These are phyloP conservation scores for Augiades crinisus DNA, from an alignment of 2,888 invertebrate species.

Conservation along the genomic window DNA sequence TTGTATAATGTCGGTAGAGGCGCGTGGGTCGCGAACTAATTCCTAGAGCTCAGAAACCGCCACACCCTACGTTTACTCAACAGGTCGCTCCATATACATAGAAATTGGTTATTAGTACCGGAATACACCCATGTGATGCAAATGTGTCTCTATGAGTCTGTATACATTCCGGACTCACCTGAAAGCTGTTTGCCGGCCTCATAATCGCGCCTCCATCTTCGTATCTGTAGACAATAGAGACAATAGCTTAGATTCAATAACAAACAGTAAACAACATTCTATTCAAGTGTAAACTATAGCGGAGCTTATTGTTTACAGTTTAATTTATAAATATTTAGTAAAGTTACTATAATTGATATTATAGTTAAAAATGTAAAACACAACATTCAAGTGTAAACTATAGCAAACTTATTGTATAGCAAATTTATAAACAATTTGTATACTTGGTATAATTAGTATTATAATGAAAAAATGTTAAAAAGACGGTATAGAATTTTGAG, in stretches of 20 bases:
- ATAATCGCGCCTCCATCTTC: constrained; percentile 66
- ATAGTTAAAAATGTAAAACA: too few species aligned
- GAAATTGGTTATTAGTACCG: constrained; percentile 52
- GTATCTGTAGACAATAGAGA: constrained; percentile 61
- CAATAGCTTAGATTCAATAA: constrained; percentile 28
- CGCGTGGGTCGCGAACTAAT: constrained; percentile 60
- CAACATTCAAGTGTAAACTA: too few species aligned
- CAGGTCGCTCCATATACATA: constrained; percentile 50
- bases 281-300: too few species aligned
- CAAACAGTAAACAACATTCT: too few species aligned
- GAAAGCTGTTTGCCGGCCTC: constrained; percentile 57
- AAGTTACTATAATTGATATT: too few species aligned
- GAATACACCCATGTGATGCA: constrained; percentile 45
- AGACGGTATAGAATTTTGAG: too few species aligned
- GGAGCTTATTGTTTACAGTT: too few species aligned
- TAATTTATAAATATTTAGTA: too few species aligned
- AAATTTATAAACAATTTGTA: too few species aligned
- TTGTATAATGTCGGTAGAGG: constrained; percentile 46
- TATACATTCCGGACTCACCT: constrained; percentile 63
- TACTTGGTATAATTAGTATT: too few species aligned
- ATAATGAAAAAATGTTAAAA: too few species aligned
- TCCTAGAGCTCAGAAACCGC: constrained; percentile 46
- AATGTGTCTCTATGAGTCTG: constrained; percentile 45
- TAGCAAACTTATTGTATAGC: too few species aligned
- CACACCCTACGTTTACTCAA: constrained; percentile 55